These are phyloP conservation scores for Lymantria dispar DNA, from an alignment of 2,888 invertebrate species.

Conservation along the genomic window DNA sequence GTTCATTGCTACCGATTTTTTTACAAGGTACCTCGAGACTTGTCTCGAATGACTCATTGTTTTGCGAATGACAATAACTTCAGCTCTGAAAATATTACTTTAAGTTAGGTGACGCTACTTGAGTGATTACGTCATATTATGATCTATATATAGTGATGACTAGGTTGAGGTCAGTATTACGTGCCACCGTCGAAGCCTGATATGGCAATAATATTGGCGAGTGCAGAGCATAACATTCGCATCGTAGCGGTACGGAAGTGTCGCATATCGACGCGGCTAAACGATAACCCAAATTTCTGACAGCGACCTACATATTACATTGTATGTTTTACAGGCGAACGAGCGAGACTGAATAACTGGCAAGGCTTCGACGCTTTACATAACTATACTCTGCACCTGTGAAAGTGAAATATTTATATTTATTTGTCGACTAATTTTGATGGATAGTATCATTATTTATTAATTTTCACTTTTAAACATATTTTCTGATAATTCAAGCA, in stretches of 20 bases:
- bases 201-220: slow-evolving; percentile 55
- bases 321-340: slow-evolving; percentile 61
- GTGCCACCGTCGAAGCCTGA: slow-evolving; percentile 49
- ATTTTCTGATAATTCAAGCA: too few species aligned
- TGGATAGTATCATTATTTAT: not conserved
- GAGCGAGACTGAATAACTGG: slow-evolving; percentile 50
- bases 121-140: too few species aligned
- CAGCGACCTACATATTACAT: slow-evolving; percentile 75
- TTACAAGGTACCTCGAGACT: slow-evolving; percentile 56
- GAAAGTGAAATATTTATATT: not conserved
- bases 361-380: slow-evolving; percentile 11
- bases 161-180: slow-evolving; percentile 33
- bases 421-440: slow-evolving; percentile 42
- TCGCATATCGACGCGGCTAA: slow-evolving; percentile 74
- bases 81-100: slow-evolving; percentile 1
- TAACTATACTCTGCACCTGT: not conserved
- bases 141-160: too few species aligned
- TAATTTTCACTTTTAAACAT: too few species aligned
- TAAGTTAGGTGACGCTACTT: slow-evolving; percentile 21
- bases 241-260: slow-evolving; percentile 66
- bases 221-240: slow-evolving; percentile 58
- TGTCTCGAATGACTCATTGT: slow-evolving; percentile 55
- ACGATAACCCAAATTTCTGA: slow-evolving; percentile 79
- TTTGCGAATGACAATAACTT: slow-evolving; percentile 29
- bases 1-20: slow-evolving; percentile 71